phyloP scores from a whole-genome alignment of 2,113 vertebrate species.

The Etia nguti region DNA sequence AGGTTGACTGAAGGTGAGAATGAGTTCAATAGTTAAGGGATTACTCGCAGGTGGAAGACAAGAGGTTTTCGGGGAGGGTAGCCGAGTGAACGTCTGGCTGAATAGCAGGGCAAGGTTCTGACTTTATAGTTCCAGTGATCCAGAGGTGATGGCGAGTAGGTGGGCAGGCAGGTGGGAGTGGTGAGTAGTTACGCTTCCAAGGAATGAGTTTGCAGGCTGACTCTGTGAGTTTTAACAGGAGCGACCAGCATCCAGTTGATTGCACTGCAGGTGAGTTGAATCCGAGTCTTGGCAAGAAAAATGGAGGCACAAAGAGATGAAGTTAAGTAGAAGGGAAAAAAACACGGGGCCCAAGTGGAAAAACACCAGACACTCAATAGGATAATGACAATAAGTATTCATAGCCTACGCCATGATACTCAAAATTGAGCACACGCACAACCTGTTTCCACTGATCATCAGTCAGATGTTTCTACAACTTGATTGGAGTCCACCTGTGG shows the following conservation, averaged over 20 bases:
- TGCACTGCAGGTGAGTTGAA: neutral
- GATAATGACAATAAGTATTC: neutral
- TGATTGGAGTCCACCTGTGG: neutral
- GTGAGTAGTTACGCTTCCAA: neutral
- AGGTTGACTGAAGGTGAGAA: neutral
- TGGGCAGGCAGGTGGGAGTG: neutral
- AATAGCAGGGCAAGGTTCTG: neutral
- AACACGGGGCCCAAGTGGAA: no score
- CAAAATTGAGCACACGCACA: neutral
- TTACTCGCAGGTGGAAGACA: neutral
- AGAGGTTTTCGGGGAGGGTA: neutral
- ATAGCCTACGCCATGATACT: rapidly evolving
- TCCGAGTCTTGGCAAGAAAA: neutral
- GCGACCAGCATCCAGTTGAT: neutral
- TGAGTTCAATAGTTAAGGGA: neutral
- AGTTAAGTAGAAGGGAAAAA: neutral
- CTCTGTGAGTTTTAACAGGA: neutral
- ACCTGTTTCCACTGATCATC: neutral
- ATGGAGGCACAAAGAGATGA: neutral
- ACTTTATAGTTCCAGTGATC: neutral
- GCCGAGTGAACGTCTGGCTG: neutral
- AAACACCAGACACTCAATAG: neutral
- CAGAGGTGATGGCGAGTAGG: neutral
- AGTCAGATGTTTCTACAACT: neutral
- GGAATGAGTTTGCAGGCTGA: neutral